Base-by-base conservation (phyloP, 2,113 vertebrate species). In the Cavia porcellus region DNA sequence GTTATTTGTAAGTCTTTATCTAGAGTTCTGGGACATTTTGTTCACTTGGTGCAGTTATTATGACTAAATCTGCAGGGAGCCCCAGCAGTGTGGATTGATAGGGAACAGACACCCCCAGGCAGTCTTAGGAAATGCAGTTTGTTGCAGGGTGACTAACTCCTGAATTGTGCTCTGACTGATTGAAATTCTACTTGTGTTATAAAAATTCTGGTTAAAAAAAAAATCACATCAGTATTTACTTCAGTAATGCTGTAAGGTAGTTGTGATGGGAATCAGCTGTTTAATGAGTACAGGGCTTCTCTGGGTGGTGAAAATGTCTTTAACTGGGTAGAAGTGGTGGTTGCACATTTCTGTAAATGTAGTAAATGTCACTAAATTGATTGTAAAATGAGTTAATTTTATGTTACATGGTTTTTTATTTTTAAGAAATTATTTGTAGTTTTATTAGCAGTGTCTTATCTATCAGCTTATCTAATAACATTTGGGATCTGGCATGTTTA, bases 51-150 rank as follows among this genome's bases (percentile, higher is more conserved):
- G 55, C 55, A 57, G 55, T 15, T 89, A 50, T 95, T 89, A 61
- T 89, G 62, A 74, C 32, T 32, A 85, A 35, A 57, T 55, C 24
- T 89, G 28, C 14, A 74, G 47, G 38, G 89, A 77, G 1, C 6
- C 19, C 87, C 17, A 70, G 13, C 15, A 77, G 10, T 84, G 38
- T 91, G 42, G 47, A 55, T 87, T 59, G n/a, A 82, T 82, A 81
- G 30, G 59, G 50, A 14, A 30, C n/a, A 57, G 14, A 81, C 32
- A 25, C 35, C 57, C 3, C 15, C 7, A 89, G 61, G n/a, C 8
- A 86, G 38, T 77, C 30, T 66, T 93, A 90, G 86, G 82, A 95
- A 92, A 87, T 94, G 35, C 15, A 86, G 59, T 30, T 68, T 86
- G 52, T 82, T 93, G 5, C 45, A 64, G 79, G 10, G 1, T 95